Percentiles rank a stretch among this genome's conserved stretches.
Evolutionary conservation across 2,797 vertebrate species (phyloP).

Genomic region (Lemur catta): DNA sequence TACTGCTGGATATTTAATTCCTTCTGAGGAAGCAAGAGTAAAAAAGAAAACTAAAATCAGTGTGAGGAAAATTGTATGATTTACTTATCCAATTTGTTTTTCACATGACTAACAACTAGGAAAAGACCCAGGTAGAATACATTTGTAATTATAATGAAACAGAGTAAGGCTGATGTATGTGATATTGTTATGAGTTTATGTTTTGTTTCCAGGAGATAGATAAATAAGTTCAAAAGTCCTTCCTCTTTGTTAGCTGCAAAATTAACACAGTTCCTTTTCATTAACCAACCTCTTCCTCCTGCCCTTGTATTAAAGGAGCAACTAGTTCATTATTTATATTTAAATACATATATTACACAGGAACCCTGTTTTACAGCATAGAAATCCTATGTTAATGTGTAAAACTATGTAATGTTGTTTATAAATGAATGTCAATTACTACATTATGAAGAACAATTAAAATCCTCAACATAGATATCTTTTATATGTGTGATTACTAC

Average conservation of each 20-base stretch:
- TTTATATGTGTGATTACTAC: background rate
- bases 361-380: background rate
- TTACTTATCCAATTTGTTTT: background rate
- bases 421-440: background rate
- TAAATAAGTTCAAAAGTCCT: background rate
- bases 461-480: background rate
- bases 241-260: background rate
- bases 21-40: background rate
- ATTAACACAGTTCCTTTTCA: background rate
- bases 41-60: background rate
- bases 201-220: background rate
- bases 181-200: background rate
- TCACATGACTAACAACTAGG: background rate
- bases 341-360: background rate
- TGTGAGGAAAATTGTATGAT: background rate
- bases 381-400: background rate
- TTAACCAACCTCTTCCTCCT: background rate
- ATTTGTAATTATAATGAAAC: background rate
- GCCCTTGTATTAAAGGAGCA: background rate
- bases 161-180: background rate
- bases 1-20: background rate
- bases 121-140: background rate
- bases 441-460: background rate
- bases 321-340: background rate
- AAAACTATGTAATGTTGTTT: background rate